A percentile compares a stretch with the other conserved stretches of the same genome.
Conservation (phyloP, 1,140 invertebrate genomes). For the Diachasmimorpha longicaudata region DNA sequence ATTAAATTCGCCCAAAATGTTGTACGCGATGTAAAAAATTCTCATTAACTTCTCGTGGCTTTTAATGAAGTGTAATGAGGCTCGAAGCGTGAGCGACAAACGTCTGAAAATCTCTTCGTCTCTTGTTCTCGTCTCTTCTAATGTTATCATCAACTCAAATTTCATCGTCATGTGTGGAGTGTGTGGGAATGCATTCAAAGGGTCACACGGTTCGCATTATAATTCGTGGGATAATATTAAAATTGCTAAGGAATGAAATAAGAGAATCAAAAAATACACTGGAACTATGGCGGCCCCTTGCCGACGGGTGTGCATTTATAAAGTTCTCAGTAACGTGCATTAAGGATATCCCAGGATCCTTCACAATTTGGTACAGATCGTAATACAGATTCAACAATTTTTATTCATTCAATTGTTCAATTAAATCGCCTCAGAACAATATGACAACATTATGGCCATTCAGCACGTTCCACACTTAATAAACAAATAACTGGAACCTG, state of each 20-base stretch:
- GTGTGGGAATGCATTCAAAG: conserved; percentile 36
- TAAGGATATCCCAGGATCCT: too few species aligned
- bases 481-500: too few species aligned
- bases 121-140: not conserved
- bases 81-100: not conserved
- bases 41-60: not conserved
- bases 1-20: not conserved
- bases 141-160: conserved; percentile 18
- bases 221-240: conserved; percentile 60
- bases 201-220: conserved; percentile 37
- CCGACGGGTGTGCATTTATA: conserved; percentile 4
- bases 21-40: not conserved
- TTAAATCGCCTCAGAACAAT: too few species aligned
- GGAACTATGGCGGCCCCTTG: conserved; percentile 21
- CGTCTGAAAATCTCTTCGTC: not conserved
- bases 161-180: conserved; percentile 27
- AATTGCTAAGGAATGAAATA: conserved; percentile 53
- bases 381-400: too few species aligned
- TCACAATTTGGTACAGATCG: too few species aligned
- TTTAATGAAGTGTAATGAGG: not conserved
- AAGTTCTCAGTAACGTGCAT: not conserved
- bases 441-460: too few species aligned
- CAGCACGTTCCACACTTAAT: too few species aligned
- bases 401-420: not conserved
- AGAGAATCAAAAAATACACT: conserved; percentile 39